Percentiles rank a stretch among this genome's conserved stretches.
Conservation (phyloP, 2,113 vertebrate genomes). For the Pseudorhombus dupliciocellatus region DNA sequence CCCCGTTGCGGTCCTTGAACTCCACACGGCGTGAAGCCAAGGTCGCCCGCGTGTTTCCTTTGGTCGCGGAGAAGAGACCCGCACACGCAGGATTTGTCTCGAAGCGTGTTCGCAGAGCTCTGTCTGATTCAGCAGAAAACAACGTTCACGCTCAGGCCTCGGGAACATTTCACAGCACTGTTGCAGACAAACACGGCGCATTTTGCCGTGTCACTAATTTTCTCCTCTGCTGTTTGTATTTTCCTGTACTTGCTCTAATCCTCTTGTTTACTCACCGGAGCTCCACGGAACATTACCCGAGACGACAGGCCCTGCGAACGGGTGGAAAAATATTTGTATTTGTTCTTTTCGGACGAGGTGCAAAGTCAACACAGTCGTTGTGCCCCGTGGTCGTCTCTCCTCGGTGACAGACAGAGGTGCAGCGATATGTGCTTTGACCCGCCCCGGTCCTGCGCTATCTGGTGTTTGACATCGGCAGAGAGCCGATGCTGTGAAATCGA, state of each 20-base stretch:
- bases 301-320: conserved; percentile 3
- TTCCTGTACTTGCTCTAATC: conserved; percentile 1
- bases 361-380: conserved; percentile 39
- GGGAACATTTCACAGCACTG: conserved; percentile 22
- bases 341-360: conserved; percentile 13
- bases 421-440: conserved; percentile 44
- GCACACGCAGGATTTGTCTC: not conserved
- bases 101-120: not conserved
- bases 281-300: conserved; percentile 5
- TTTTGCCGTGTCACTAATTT: conserved; percentile 32
- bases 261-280: conserved; percentile 29
- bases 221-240: conserved; percentile 2
- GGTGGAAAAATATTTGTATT: conserved; percentile 4
- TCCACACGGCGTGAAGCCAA: no score
- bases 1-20: no score
- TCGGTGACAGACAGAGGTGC: conserved; percentile 13
- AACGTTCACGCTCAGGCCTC: conserved; percentile 20
- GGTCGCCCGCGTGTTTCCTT: no score
- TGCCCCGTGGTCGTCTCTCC: not conserved
- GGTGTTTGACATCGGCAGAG: conserved; percentile 56
- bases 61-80: not conserved
- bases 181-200: conserved; percentile 7
- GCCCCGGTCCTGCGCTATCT: conserved; percentile 27
- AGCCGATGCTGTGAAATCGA: conserved; percentile 56
- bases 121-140: conserved; percentile 40